Conservation (phyloP, 2,888 invertebrate genomes). For the Drosophila paucipuncta region DNA sequence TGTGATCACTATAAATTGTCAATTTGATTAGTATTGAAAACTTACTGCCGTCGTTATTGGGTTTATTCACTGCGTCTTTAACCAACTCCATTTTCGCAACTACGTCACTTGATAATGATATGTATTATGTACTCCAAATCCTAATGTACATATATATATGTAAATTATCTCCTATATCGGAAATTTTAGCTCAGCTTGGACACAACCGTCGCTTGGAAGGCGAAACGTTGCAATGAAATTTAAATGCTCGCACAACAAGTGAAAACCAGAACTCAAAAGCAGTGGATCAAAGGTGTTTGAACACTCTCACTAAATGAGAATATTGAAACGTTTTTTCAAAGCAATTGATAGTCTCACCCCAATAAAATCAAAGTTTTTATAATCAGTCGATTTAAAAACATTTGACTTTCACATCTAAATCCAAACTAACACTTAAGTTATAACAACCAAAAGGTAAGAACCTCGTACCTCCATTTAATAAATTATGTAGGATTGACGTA, state of each 20-base stretch:
- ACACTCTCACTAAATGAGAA: constrained; percentile 26
- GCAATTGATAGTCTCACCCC: constrained; percentile 25
- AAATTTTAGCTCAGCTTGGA: constrained; percentile 21
- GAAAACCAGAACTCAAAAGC: constrained; percentile 41
- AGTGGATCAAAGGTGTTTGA: constrained; percentile 65
- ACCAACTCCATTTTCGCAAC: constrained; percentile 56
- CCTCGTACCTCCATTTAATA: too few relatives aligned
- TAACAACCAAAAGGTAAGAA: background rate
- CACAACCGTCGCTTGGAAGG: constrained; percentile 72
- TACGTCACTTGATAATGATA: constrained; percentile 16
- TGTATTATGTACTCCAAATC: constrained; percentile 9
- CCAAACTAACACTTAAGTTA: constrained; percentile 22
- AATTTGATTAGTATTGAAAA: constrained; percentile 19
- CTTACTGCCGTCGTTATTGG: constrained; percentile 66
- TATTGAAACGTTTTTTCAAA: constrained; percentile 22
- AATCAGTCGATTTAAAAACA: constrained; percentile 9
- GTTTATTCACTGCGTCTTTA: constrained; percentile 42
- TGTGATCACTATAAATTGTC: background rate
- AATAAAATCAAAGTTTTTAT: background rate
- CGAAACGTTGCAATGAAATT: constrained; percentile 59
- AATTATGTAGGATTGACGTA: background rate
- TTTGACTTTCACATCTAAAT: constrained; percentile 12
- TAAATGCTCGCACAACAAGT: constrained; percentile 36
- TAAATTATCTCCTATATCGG: constrained; percentile 20
- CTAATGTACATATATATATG: constrained; percentile 12